phyloP scores from a whole-genome alignment of 2,797 vertebrate genomes.

The Artibeus lituratus region DNA sequence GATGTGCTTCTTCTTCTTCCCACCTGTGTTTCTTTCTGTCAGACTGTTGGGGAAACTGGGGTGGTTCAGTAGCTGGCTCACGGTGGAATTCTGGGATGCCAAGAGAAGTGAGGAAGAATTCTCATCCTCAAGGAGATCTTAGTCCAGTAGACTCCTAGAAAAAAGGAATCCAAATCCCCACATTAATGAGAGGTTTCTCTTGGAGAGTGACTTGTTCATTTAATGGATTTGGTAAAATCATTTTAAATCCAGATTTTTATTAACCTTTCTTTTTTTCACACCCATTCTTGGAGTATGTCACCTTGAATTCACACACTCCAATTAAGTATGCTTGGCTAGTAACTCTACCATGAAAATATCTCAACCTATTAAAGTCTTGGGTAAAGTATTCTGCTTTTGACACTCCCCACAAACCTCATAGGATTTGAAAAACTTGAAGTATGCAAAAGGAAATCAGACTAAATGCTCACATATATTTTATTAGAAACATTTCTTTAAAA shows the following conservation, averaged over 20 bases:
- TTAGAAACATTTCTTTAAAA: conserved; percentile 75
- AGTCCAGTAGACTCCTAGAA: not conserved
- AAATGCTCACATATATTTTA: conserved; percentile 81
- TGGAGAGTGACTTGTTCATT: not conserved
- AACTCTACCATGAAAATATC: conserved; percentile 82
- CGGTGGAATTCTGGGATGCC: not conserved
- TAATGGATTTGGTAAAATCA: not conserved
- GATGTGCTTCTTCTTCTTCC: rapidly evolving
- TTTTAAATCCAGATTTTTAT: conserved; percentile 43
- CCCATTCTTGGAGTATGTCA: conserved; percentile 67
- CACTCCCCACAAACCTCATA: conserved; percentile 80
- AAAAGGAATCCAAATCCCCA: not conserved
- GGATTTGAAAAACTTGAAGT: conserved; percentile 84
- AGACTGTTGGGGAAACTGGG: not conserved
- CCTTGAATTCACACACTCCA: conserved; percentile 79
- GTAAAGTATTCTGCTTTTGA: conserved; percentile 83
- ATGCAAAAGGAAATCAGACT: conserved; percentile 76
- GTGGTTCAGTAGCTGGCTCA: not conserved
- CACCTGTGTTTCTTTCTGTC: not conserved
- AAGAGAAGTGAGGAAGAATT: not conserved
- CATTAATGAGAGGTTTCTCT: not conserved
- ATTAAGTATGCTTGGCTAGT: conserved; percentile 83
- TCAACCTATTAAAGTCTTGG: conserved; percentile 82
- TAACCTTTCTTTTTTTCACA: conserved; percentile 41
- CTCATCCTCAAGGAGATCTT: not conserved